Evolutionary conservation across 1,140 invertebrate genomes (phyloP), one percentile per base, ranked within the genome.

Genomic region (Helicoverpa zea): DNA sequence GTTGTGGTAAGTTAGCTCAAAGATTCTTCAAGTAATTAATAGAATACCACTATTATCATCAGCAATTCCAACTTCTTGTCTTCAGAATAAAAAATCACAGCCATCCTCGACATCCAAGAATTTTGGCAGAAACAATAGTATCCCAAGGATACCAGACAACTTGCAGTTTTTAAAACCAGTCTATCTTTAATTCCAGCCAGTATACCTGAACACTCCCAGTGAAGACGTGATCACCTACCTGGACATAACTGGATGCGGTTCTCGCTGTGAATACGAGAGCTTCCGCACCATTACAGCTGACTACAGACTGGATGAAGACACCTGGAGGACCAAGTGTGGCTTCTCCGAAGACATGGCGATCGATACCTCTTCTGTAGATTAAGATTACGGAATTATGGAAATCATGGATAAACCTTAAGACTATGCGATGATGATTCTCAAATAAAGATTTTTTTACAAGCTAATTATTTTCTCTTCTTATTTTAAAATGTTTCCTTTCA

Each of bases 1-100:
- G 83, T 87, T 13, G 54, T 87, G 74, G 85, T 87, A 76, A 83
- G 83, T 68, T n/a, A 43, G 1, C 3, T 7, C 35, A 43, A 43
- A 43, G 35, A 43, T n/a, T n/a, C 35, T 43, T 5, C 35, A 7
- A 9, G 4, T 43, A 9, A 43, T 43, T 43, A 43, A 1, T 5
- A 9, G 35, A 43, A 1, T 43, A 43, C 23, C 0, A 7, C 7
- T 43, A 43, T 43, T 43, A 9, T 43, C 5, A 43, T 43, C 35
- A 43, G 35, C 3, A 43, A 43, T 9, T 43, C 5, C 0, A 35
- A 35, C 7, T 35, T 5, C 35, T 43, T 43, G 35, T 43, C 35
- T 43, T 43, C 35, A 43, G 35, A 43, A 43, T 5, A 1, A 35
- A 5, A 35, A 7, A 35, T 35, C 0, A 43, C 35, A 7, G 5